These are phyloP conservation scores for Notocelia uddmanniana DNA, from an alignment of 2,888 invertebrate genomes.

Conservation along the genomic window DNA sequence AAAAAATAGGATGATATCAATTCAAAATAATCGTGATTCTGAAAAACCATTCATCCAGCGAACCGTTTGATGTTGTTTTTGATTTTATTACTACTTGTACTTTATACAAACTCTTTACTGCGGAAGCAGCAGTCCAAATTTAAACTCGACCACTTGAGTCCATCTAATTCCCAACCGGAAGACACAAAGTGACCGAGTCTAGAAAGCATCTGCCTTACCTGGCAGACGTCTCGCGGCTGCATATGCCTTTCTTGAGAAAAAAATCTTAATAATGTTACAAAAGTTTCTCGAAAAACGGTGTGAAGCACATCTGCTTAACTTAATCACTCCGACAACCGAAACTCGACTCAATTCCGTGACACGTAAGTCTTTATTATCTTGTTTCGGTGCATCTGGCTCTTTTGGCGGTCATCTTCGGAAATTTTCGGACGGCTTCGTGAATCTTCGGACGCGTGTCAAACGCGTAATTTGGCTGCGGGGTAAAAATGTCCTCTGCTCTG, in stretches of 20 bases:
- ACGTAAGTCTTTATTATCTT: conserved; percentile 49
- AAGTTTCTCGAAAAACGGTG: conserved; percentile 74
- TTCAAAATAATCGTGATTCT: background rate
- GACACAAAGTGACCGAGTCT: conserved; percentile 60
- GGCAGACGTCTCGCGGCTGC: conserved; percentile 67
- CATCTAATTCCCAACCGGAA: conserved; percentile 53
- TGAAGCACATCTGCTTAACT: conserved; percentile 78
- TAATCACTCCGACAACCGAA: conserved; percentile 47
- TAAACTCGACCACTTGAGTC: conserved; percentile 40
- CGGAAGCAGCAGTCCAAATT: conserved; percentile 34
- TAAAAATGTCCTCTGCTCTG: conserved; percentile 57
- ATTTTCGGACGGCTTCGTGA: conserved; percentile 64
- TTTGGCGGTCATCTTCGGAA: conserved; percentile 66
- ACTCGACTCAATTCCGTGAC: conserved; percentile 37
- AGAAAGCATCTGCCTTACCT: conserved; percentile 77
- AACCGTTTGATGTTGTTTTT: background rate
- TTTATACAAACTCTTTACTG: conserved; percentile 20
- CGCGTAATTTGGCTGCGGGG: conserved; percentile 57
- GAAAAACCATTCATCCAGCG: background rate
- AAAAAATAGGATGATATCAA: background rate
- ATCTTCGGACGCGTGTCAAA: conserved; percentile 70
- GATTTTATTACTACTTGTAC: background rate
- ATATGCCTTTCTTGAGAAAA: conserved; percentile 78
- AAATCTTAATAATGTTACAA: conserved; percentile 78
- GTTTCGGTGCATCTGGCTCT: conserved; percentile 43